phyloP scores from a whole-genome alignment of 2,797 vertebrate species.

The Bryconaethiops microstoma region DNA sequence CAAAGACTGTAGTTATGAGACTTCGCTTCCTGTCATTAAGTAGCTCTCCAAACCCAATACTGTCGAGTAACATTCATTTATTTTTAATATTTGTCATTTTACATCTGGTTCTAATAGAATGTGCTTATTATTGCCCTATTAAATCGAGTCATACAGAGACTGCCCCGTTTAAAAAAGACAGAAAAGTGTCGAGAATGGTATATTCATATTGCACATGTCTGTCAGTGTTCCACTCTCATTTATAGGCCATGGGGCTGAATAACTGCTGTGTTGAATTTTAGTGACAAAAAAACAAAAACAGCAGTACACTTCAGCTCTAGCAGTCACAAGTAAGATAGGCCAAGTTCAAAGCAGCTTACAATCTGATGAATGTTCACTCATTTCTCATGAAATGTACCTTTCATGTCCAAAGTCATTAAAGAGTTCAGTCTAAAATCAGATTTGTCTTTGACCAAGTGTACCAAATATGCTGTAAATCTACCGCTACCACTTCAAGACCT shows the following conservation, averaged over 20 bases:
- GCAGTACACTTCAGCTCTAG: neutral
- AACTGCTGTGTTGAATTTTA: constrained; percentile 20
- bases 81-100: constrained; percentile 36
- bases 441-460: neutral
- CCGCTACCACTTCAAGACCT: neutral
- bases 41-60: constrained; percentile 25
- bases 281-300: neutral
- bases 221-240: constrained; percentile 15
- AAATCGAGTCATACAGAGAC: constrained; percentile 17
- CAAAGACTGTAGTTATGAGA: constrained; percentile 23
- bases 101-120: constrained; percentile 36
- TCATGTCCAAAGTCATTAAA: neutral
- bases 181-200: constrained; percentile 21
- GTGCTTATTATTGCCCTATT: constrained; percentile 27
- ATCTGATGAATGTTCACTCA: neutral
- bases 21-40: constrained; percentile 36
- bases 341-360: neutral
- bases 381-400: neutral
- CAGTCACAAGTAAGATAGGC: neutral
- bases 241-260: constrained; percentile 19
- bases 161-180: neutral
- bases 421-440: neutral
- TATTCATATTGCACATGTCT: constrained; percentile 35
- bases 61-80: constrained; percentile 5
- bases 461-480: neutral